A percentile compares a stretch with the other conserved stretches of the same genome.
phyloP scores from a whole-genome alignment of 2,888 invertebrate genomes.

The Netelia virgata region DNA sequence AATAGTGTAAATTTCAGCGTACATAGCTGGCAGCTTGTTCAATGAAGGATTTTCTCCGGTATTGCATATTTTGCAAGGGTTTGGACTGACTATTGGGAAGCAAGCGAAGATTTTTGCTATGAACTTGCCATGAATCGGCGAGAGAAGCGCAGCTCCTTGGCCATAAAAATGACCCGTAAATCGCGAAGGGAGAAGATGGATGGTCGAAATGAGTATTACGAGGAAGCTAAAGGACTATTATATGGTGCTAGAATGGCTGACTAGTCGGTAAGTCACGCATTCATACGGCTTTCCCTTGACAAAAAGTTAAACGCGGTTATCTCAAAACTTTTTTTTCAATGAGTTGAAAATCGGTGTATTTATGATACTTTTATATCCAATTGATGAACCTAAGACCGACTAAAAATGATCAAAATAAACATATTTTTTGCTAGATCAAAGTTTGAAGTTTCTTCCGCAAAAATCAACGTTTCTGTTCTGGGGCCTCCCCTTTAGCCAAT shows the following conservation, averaged over 20 bases:
- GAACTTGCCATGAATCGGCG: not conserved
- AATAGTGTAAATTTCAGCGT: too few species aligned
- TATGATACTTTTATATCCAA: not conserved
- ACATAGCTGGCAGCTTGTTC: too few species aligned
- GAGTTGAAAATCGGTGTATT: slow-evolving; percentile 11
- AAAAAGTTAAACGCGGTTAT: not conserved
- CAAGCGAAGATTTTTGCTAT: not conserved
- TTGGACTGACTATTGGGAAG: not conserved
- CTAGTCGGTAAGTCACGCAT: not conserved
- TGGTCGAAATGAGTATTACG: slow-evolving; percentile 39
- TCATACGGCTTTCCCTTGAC: not conserved
- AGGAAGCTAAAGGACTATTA: slow-evolving; percentile 47
- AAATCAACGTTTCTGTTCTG: too few species aligned
- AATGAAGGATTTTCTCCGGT: too few species aligned
- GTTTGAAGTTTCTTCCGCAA: too few species aligned
- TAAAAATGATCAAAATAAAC: not conserved
- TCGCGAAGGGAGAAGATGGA: slow-evolving; percentile 1
- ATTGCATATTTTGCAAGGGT: not conserved
- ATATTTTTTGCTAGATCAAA: not conserved
- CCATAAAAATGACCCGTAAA: slow-evolving; percentile 10
- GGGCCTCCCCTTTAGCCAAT: too few species aligned
- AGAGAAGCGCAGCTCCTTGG: slow-evolving; percentile 1
- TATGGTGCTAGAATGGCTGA: slow-evolving; percentile 51
- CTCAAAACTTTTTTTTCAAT: not conserved
- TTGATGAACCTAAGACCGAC: slow-evolving; percentile 13